Conservation (phyloP, 2,888 invertebrate genomes). For the Drosophila monieri region DNA sequence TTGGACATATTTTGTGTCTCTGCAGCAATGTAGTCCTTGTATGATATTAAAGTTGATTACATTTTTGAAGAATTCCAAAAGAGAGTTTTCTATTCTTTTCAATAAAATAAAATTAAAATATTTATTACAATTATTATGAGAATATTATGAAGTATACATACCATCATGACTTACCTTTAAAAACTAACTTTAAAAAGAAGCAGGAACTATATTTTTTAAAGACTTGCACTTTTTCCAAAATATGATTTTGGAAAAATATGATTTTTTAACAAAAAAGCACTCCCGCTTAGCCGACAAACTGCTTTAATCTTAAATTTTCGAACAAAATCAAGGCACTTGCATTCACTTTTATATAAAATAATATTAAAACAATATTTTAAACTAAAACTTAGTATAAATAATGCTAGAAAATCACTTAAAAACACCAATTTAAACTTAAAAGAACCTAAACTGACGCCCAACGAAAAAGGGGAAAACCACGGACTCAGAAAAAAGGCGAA, state of each 20-base stretch:
- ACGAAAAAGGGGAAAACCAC: not conserved
- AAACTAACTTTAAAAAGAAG: not conserved
- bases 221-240: not conserved
- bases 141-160: not conserved
- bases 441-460: no score
- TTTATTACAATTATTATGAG: no score
- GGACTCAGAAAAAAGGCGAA: not conserved
- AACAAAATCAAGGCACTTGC: no score
- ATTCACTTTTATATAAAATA: no score
- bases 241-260: not conserved
- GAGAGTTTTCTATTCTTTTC: not conserved
- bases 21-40: constrained; percentile 8
- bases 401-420: no score
- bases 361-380: no score
- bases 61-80: constrained; percentile 1
- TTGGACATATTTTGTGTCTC: not conserved
- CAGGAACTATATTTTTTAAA: not conserved
- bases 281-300: no score
- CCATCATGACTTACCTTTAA: not conserved
- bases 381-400: no score
- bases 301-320: no score
- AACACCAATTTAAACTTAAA: no score
- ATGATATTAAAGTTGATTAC: constrained; percentile 5
- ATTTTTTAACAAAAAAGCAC: no score
- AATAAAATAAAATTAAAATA: no score